Evolutionary conservation across 2,797 vertebrate genomes (phyloP), one percentile per base, ranked within the genome.

Genomic region (Parambassis ranga): DNA sequence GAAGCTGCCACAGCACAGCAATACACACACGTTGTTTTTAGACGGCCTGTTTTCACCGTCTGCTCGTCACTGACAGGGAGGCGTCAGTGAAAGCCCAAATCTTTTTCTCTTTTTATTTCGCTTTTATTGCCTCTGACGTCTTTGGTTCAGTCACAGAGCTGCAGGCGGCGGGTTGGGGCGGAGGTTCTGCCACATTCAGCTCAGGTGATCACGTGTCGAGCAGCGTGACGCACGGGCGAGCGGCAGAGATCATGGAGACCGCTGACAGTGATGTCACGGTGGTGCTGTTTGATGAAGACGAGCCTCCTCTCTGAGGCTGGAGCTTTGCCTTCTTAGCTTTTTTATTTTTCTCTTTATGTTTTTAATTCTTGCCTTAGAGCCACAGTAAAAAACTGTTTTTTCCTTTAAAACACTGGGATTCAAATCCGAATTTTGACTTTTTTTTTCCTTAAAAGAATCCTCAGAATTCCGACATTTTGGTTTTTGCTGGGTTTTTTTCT

Each of bases 321-420:
- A 55, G 32, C 67, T 85, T 77, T 68, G 71, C 72, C 71, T 78
- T 41, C 68, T 80, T 50, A 57, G n/a, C 36, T 68, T 69, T 56
- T 78, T 70, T 48, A 62, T 57, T 28, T 68, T 37, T 68, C 42
- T 57, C 62, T 73, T 75, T 61, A 36, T 63, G 60, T 75, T 88
- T 90, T 89, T 87, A 82, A 85, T 72, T 81, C 60, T 63, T 65
- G 70, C 70, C 75, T 83, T 72, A 44, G n/a, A n/a, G 49, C 55
- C 53, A 75, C 44, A 22, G 47, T 62, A n/a, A n/a, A n/a, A n/a
- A n/a, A n/a, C n/a, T n/a, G n/a, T n/a, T n/a, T n/a, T n/a, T n/a
- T n/a, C n/a, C n/a, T n/a, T n/a, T n/a, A n/a, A n/a, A n/a, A n/a
- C n/a, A n/a, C n/a, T n/a, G n/a, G n/a, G n/a, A n/a, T n/a, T n/a